These are phyloP conservation scores for Drepana falcataria DNA, from an alignment of 2,888 invertebrate genomes.

Conservation along the genomic window DNA sequence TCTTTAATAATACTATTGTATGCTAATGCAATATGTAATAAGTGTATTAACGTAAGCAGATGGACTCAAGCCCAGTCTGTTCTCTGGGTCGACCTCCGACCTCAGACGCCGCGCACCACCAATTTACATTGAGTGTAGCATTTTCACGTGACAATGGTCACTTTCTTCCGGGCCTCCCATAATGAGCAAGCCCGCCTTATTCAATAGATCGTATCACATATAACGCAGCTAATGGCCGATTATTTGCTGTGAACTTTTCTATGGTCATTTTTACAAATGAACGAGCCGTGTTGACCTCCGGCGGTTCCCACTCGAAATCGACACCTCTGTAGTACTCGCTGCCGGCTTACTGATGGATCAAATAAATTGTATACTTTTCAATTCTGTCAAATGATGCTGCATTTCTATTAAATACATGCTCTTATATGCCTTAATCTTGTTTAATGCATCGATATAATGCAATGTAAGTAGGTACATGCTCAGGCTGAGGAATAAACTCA, in stretches of 20 bases:
- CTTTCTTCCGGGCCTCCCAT: not conserved
- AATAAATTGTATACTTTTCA: constrained; percentile 30
- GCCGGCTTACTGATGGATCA: constrained; percentile 34
- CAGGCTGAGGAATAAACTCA: no score
- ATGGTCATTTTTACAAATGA: constrained; percentile 45
- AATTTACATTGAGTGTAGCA: not conserved
- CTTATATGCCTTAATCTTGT: no score
- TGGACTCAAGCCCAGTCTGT: not conserved
- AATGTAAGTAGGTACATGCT: no score
- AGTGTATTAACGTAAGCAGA: no score
- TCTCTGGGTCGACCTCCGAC: not conserved
- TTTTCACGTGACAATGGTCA: not conserved
- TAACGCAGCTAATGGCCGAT: constrained; percentile 17
- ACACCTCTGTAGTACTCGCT: constrained; percentile 39
- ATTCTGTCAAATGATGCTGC: not conserved
- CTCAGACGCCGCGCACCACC: not conserved
- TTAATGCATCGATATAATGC: not conserved
- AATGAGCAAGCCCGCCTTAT: not conserved
- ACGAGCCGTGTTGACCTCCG: constrained; percentile 37
- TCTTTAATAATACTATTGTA: no score
- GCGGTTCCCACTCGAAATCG: constrained; percentile 57
- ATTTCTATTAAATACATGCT: not conserved
- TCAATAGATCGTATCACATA: constrained; percentile 15
- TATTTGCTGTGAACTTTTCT: constrained; percentile 35
- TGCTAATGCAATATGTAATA: no score